Base-by-base conservation (phyloP, 2,113 vertebrate genomes). In the Ciconia maguari region DNA sequence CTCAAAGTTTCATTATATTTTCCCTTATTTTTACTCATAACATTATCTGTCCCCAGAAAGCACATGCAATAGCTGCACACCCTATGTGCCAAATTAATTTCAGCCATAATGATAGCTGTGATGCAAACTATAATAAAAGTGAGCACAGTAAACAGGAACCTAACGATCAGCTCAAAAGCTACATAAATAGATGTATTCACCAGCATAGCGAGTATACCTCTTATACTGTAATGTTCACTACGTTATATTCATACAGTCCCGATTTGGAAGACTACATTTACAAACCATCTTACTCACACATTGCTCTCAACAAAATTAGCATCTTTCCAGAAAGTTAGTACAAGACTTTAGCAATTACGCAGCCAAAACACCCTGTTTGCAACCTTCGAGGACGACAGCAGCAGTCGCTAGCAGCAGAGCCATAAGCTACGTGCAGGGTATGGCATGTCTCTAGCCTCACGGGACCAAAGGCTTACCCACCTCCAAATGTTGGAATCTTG, bases 381-480 rank as follows among this genome's bases (percentile, higher is more conserved):
- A 4, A 48, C 42, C 38, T 44, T 10, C 9, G 1, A 32, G 71
- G 89, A 51, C 16, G 38, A 19, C 60, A 82, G 69, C 21, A 58
- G 75, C 30, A 74, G 34, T 10, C 2, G 2, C 58, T 26, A 87
- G 69, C 75, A 65, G 44, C 51, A 48, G 11, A 81, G 34, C 48
- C 38, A 12, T 15, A 60, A 92, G 38, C 55, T 60, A 42, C 4
- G 0, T 41, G 71, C 54, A 48, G 61, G 8, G 5, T 30, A 76
- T 19, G 38, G 77, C 60, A 66, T 5, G 5, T 9, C 38, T 36
- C 17, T 0, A 3, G n/a, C 52, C 54, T 74, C 72, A 78, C 0
- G 0, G 36, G 24, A 65, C 83, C 64, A 69, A 64, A 12, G 29
- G 49, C 55, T 89, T 62, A 69, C 58, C n/a, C 32, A 44, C 7